Evolutionary conservation across 2,113 vertebrate species (phyloP).

Genomic region (Gymnocephalus cernua): DNA sequence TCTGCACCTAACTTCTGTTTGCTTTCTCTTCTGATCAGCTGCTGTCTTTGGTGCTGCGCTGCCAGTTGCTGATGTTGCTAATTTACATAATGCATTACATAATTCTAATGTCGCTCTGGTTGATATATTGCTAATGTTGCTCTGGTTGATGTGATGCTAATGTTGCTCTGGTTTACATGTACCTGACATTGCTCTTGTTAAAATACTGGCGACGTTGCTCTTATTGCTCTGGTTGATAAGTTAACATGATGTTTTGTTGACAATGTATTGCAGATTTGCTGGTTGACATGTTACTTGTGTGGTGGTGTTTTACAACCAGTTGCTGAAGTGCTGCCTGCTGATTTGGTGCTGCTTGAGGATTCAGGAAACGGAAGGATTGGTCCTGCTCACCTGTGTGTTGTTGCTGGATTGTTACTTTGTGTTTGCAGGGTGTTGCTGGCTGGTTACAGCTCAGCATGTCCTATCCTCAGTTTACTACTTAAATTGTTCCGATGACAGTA

Average conservation of each 20-base stretch:
- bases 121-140: conserved; percentile 45
- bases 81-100: conserved; percentile 30
- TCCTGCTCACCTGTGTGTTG: conserved; percentile 12
- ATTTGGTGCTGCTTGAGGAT: conserved; percentile 19
- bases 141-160: conserved; percentile 37
- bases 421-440: conserved; percentile 1
- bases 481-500: not conserved
- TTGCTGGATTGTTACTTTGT: conserved; percentile 30
- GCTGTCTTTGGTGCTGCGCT: conserved; percentile 58
- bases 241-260: conserved; percentile 43
- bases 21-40: conserved; percentile 62
- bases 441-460: not conserved
- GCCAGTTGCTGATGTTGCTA: conserved; percentile 50
- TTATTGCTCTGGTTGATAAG: conserved; percentile 27
- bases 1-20: conserved; percentile 41
- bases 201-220: conserved; percentile 42
- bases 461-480: not conserved
- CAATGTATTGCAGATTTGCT: conserved; percentile 41
- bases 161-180: conserved; percentile 48
- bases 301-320: conserved; percentile 22
- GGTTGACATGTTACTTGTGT: conserved; percentile 27
- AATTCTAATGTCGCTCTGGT: conserved; percentile 54
- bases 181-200: conserved; percentile 26
- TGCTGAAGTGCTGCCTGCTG: conserved; percentile 28
- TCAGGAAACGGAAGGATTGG: not conserved